These are phyloP conservation scores for Chelonus formosanus DNA, from an alignment of 2,888 invertebrate genomes.

Conservation along the genomic window DNA sequence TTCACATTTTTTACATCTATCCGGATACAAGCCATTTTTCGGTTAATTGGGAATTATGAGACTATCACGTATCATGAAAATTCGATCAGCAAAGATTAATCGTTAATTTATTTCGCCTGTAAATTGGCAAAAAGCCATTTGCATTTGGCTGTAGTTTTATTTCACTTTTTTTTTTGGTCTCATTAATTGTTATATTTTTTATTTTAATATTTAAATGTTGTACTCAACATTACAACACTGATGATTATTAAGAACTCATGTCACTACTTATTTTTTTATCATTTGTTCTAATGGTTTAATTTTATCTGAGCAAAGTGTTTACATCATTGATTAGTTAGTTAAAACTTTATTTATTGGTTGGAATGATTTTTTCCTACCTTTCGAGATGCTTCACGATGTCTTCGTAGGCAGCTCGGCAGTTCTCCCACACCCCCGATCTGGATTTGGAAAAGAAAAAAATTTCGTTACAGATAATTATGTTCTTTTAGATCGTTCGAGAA, in stretches of 20 bases:
- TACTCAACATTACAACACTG: too few relatives aligned
- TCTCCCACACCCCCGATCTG: conserved; percentile 81
- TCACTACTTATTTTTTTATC: too few relatives aligned
- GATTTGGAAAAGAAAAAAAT: conserved; percentile 28
- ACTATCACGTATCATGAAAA: conserved; percentile 33
- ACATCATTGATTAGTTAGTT: conserved; percentile 8
- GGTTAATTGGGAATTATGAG: conserved; percentile 45
- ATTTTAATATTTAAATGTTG: too few relatives aligned
- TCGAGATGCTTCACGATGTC: conserved; percentile 95
- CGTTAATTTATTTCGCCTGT: conserved; percentile 23
- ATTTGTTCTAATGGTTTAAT: too few relatives aligned
- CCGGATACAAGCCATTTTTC: conserved; percentile 39
- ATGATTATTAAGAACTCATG: too few relatives aligned
- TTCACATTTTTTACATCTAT: conserved; percentile 29
- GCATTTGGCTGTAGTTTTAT: conserved; percentile 14
- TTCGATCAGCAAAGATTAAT: conserved; percentile 26
- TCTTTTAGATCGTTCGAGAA: conserved; percentile 21
- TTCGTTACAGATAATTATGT: conserved; percentile 17
- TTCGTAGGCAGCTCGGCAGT: conserved; percentile 93
- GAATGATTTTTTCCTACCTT: conserved; percentile 74
- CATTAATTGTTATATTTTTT: too few relatives aligned
- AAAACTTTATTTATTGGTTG: neutral
- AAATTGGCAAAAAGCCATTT: conserved; percentile 11
- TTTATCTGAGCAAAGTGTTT: too few relatives aligned
- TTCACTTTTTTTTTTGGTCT: too few relatives aligned